These are phyloP conservation scores for Seriola aureovittata DNA, from an alignment of 2,113 vertebrate species.

Conservation along the genomic window DNA sequence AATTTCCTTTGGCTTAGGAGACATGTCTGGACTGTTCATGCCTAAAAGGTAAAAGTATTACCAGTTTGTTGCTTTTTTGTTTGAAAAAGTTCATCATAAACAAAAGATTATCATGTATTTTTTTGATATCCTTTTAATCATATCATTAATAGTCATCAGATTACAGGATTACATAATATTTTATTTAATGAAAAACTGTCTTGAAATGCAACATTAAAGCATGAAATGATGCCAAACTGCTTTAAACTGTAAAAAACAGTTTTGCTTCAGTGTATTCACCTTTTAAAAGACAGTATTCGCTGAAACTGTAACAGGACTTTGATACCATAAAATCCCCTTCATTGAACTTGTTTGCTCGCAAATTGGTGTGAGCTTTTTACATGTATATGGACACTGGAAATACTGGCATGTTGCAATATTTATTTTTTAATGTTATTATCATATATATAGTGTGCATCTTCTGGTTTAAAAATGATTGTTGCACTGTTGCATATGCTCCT, in stretches of 20 bases:
- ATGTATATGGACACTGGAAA: background rate
- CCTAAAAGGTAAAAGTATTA: slow-evolving; percentile 38
- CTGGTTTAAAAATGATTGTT: background rate
- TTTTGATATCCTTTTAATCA: background rate
- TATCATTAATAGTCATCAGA: background rate
- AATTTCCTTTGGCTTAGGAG: background rate
- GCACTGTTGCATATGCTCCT: no score
- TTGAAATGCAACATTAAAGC: background rate
- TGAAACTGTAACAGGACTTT: slow-evolving; percentile 55
- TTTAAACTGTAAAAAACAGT: background rate
- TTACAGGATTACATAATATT: background rate
- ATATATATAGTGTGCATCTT: background rate
- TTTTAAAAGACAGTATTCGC: slow-evolving; percentile 22
- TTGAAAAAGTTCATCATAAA: background rate
- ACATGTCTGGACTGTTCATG: background rate
- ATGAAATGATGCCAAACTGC: background rate
- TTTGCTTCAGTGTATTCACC: background rate
- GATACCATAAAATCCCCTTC: slow-evolving; percentile 43
- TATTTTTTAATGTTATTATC: background rate
- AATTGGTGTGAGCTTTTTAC: background rate
- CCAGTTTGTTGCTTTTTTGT: background rate
- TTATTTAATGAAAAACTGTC: no score
- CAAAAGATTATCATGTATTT: no score
- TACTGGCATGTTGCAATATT: background rate
- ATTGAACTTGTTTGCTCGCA: background rate